Evolutionary conservation across 2,113 vertebrate genomes (phyloP), one percentile per base, ranked within the genome.

Genomic region (Phoxinus phoxinus): DNA sequence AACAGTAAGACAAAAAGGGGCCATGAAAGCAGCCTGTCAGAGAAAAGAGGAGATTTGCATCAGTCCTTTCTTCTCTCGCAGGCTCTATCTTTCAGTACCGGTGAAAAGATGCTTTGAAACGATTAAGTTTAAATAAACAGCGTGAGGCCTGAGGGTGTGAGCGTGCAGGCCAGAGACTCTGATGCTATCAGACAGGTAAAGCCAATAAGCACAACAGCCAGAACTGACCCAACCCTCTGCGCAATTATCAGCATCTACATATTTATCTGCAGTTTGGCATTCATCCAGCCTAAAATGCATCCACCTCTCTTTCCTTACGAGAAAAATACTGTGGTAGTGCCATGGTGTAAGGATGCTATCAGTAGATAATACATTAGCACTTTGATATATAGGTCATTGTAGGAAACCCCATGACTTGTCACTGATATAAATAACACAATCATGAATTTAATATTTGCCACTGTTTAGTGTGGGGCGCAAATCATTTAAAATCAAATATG

Each of bases 111-210:
- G 67, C 71, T 88, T 84, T 79, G 85, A 83, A 79, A 81, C 12
- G 87, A 88, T 85, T 78, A 88, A 25, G 84, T 85, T 88, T 85
- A 88, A 88, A 83, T 84, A 83, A 86, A 86, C 84, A 84, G 75
- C 9, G 67, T 61, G 46, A 59, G n/a, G 81, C 84, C 87, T 46
- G 44, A 84, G 84, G 87, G 74, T 86, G 46, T 78, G 72, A 83
- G 53, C 35, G 81, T 82, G 73, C 65, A 53, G 84, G 73, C 79
- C 72, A 88, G 84, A 67, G 25, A 59, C 74, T 83, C 67, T 80
- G 87, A 84, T 84, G 81, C 32, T 88, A 83, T 83, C 87, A 80
- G 81, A 44, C 80, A 79, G 84, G 74, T 84, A 77, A 84, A 83
- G 58, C 81, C 74, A 88, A 83, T 44, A 19, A 87, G 35, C 83